Conservation (phyloP, 2,113 vertebrate genomes). For the Corythaixoides concolor region DNA sequence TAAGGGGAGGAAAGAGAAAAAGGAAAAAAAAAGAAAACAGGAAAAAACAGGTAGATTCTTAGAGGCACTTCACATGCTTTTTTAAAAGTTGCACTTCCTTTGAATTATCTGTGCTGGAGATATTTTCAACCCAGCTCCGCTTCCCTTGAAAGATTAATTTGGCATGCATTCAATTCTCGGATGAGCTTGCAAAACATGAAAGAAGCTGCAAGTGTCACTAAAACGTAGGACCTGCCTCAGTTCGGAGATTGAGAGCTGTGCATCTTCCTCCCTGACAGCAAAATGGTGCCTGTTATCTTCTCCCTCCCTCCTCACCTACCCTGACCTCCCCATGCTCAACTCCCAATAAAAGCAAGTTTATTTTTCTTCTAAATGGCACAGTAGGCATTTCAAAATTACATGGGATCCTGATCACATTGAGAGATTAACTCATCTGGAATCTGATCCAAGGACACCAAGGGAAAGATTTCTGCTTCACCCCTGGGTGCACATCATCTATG, state of each 20-base stretch:
- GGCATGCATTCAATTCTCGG: neutral
- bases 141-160: slow-evolving; percentile 53
- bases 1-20: neutral
- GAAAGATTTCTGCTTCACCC: slow-evolving; percentile 4
- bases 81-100: slow-evolving; percentile 32
- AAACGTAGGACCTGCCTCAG: neutral
- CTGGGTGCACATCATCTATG: neutral
- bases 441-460: neutral
- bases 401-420: neutral
- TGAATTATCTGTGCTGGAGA: slow-evolving; percentile 22
- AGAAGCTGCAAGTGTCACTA: slow-evolving; percentile 6
- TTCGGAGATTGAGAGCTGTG: neutral
- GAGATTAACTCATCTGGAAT: neutral
- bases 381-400: neutral
- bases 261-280: neutral
- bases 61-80: neutral
- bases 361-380: neutral
- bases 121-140: neutral
- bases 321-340: neutral
- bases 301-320: neutral
- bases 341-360: neutral
- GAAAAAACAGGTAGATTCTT: slow-evolving; percentile 38
- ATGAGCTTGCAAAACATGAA: slow-evolving; percentile 29
- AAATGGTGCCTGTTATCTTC: neutral
- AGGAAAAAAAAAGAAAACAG: neutral